Base-by-base conservation (phyloP, 2,797 vertebrate species). In the Thripadectes ignobilis region DNA sequence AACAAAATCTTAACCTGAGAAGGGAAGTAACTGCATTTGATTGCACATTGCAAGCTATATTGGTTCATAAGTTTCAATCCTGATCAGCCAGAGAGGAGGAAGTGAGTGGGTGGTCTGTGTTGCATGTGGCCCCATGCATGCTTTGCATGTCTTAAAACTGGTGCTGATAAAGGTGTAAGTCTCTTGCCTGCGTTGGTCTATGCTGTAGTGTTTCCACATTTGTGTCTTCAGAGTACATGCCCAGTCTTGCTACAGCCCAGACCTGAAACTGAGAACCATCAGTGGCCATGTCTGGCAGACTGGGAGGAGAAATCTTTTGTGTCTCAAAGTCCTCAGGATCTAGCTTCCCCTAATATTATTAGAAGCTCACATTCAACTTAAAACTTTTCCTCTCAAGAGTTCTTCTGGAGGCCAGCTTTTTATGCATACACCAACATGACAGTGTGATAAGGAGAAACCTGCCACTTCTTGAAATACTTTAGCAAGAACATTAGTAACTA, bases 21-120 rank as follows among this genome's bases (percentile, higher is more conserved):
- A 14, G 22, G 52, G 69, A 69, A 67, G n/a, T 39, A 52, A 30
- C 11, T 39, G 30, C 5, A 11, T 73, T 78, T 62, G 62, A 17
- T 46, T 30, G 24, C 2, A 1, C 6, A 32, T 72, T 90, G 43
- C 4, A 51, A 46, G 23, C 9, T 24, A 8, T n/a, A 20, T 5
- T 34, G 26, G 14, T 46, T 30, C 18, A 29, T 38, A 76, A 34
- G 24, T 68, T 85, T 81, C 45, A 61, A 41, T 41, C 65, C 23
- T 23, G 32, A 49, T 62, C 22, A 49, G 23, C 2, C 8, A 4
- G 41, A 65, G n/a, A 52, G 24, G 13, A 81, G 10, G 14, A 68
- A 3, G 3, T 14, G 10, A 38, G 12, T n/a, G 39, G 5, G 6
- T 0, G 0, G 5, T 45, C 14, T 13, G 3, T 62, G 29, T 13